Evolutionary conservation across 2,797 vertebrate genomes (phyloP), one percentile per base, ranked within the genome.

Genomic region (Hoplostethus atlanticus): DNA sequence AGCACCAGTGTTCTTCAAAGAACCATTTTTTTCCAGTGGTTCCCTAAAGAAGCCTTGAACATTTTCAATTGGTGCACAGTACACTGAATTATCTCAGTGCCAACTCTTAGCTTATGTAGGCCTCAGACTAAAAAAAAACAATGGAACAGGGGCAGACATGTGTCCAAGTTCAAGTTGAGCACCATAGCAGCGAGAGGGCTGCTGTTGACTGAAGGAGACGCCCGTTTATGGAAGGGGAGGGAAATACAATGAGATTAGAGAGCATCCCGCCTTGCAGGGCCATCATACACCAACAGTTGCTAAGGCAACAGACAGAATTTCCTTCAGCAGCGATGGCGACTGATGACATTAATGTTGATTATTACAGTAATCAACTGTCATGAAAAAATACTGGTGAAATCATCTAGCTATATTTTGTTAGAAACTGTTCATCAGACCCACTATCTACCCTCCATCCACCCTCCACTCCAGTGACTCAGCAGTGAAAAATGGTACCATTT

Each of bases 241-340:
- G 61, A 65, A 21, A n/a, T 0, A 44, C 44, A 70, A 74, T 72
- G 63, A 46, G 71, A 80, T 80, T 72, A 77, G 64, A 61, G 68
- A 58, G 31, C 1, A 61, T 36, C 34, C 34, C 34, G 34, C 34
- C 34, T 5, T 6, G 34, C 34, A 36, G 34, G 34, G 34, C 34
- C 7, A 36, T 66, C 44, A 64, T 34, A 59, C 30, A 21, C 15
- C 42, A 12, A 40, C 38, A 0, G 80, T 79, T 61, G 55, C 77
- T 57, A 65, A 1, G 66, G 77, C 55, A 86, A 81, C 77, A 6
- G 68, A 53, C 31, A 46, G 68, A 68, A 57, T 46, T 44, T 80
- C 50, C 58, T 64, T 57, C 46, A 36, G 50, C 0, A n/a, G 28
- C 25, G 47, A 55, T 12, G 38, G n/a, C 25, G 50, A 59, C 25